These are phyloP conservation scores for Drosophila nr. perissopoda DNA, from an alignment of 2,888 invertebrate species.

Conservation along the genomic window DNA sequence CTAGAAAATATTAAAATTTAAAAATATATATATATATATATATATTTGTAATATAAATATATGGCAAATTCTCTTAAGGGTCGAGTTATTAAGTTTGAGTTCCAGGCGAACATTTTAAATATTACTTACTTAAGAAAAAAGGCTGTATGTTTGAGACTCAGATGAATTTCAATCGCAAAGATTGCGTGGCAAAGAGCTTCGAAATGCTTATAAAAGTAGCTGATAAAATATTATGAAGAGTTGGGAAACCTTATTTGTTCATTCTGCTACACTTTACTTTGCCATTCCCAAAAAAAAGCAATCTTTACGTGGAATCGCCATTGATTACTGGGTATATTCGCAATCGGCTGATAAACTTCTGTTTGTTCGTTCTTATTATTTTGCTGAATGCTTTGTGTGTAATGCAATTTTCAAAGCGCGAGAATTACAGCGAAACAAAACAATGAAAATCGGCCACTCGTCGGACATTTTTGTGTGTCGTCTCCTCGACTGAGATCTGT, in stretches of 20 bases:
- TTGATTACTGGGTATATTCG: constrained; percentile 29
- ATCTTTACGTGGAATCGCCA: not conserved
- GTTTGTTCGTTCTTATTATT: constrained; percentile 32
- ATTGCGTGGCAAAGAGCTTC: rapidly evolving
- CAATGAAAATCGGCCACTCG: constrained; percentile 68
- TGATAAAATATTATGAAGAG: not conserved
- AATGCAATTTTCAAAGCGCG: constrained; percentile 82
- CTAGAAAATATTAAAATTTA: too few species aligned
- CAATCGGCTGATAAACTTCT: constrained; percentile 12
- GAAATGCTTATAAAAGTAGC: not conserved
- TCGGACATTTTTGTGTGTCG: constrained; percentile 35
- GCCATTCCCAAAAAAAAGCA: not conserved
- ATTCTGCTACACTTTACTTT: not conserved
- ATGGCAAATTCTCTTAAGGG: too few species aligned
- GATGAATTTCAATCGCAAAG: not conserved
- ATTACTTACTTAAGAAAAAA: not conserved
- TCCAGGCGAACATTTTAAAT: not conserved
- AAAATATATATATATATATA: too few species aligned
- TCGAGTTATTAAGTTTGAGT: not conserved
- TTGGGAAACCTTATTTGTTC: not conserved
- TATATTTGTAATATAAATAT: not conserved
- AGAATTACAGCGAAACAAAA: constrained; percentile 78
- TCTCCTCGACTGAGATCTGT: constrained; percentile 1
- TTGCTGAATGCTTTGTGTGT: constrained; percentile 69
- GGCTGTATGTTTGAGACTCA: not conserved